These are phyloP conservation scores for Eilema caniola DNA, from an alignment of 2,888 invertebrate genomes.

Conservation along the genomic window DNA sequence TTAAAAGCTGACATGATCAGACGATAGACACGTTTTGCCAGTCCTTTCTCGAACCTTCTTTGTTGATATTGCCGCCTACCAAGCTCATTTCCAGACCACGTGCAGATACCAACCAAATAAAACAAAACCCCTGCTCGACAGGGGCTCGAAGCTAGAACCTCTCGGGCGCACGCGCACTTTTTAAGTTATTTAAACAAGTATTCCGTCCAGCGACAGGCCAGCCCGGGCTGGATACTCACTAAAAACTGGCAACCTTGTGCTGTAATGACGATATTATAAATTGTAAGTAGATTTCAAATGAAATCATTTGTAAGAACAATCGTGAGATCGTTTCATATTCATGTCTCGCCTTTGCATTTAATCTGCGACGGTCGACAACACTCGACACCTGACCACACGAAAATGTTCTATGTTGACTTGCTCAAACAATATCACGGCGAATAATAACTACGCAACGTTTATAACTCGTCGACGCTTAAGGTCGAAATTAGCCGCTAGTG, in stretches of 20 bases:
- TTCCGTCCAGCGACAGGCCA: too few species aligned
- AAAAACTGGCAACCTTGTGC: conserved; percentile 28
- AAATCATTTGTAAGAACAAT: conserved; percentile 60
- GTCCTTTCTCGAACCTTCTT: too few species aligned
- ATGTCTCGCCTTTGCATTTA: conserved; percentile 62
- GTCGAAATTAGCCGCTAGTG: conserved; percentile 23
- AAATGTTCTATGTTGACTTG: conserved; percentile 50
- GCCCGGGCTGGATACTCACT: background rate
- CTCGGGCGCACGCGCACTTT: background rate
- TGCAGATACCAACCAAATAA: background rate
- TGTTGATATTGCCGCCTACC: background rate
- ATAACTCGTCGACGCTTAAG: conserved; percentile 19
- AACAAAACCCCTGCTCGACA: conserved; percentile 4
- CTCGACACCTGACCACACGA: conserved; percentile 52
- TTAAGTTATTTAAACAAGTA: background rate
- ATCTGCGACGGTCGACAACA: conserved; percentile 64
- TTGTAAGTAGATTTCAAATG: conserved; percentile 58
- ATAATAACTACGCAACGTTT: background rate
- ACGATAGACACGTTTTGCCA: background rate
- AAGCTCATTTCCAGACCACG: background rate
- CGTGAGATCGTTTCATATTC: conserved; percentile 63
- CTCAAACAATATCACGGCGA: conserved; percentile 59
- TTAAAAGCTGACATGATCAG: background rate
- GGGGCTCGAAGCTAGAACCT: background rate
- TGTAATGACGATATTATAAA: conserved; percentile 48